Base-by-base conservation (phyloP, 1,140 invertebrate genomes). In the Pseudomyrmex sp. region DNA sequence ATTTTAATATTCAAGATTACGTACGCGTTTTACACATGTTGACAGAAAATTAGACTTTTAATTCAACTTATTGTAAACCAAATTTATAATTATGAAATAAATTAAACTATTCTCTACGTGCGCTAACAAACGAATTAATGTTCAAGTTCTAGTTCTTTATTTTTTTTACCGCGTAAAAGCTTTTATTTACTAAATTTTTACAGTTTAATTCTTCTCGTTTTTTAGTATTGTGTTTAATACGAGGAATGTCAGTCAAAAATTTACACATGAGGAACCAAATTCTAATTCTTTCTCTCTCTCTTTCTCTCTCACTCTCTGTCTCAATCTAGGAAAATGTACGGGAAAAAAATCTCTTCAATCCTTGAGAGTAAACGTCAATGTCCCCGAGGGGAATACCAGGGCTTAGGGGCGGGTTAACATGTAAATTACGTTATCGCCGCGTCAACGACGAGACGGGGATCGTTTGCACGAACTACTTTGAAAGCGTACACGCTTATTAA, bases 341-440 rank as follows among this genome's bases (percentile, higher is more conserved):
- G 46, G 1, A 23, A 68, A 59, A 82, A 68, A 59, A 44, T 72
- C 35, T 23, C 26, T n/a, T 44, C 18, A 23, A 13, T 66, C 44
- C 18, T 73, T n/a, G 13, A 58, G 63, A 52, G 10, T 65, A 61
- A 84, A 72, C 59, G 65, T 13, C 68, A 23, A 84, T 80, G 35
- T 23, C 69, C 13, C 26, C 10, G 2, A 20, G 13, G 52, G 18
- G 20, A 66, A 50, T 74, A 70, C 13, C 48, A 26, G 8, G 46
- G 20, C 12, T 52, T 68, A 20, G 62, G 52, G 69, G 54, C 46
- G 62, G 68, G 12, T 66, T 68, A 44, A 72, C 77, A 85, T 85
- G 83, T 82, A 85, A 85, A 85, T 85, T 85, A 82, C 59, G 59
- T 85, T 85, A 85, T 73, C 77, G 35, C 18, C 20, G 59, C 20